Evolutionary conservation across 2,888 invertebrate genomes (phyloP), one percentile per base, ranked within the genome.

Genomic region (Busseola fusca): DNA sequence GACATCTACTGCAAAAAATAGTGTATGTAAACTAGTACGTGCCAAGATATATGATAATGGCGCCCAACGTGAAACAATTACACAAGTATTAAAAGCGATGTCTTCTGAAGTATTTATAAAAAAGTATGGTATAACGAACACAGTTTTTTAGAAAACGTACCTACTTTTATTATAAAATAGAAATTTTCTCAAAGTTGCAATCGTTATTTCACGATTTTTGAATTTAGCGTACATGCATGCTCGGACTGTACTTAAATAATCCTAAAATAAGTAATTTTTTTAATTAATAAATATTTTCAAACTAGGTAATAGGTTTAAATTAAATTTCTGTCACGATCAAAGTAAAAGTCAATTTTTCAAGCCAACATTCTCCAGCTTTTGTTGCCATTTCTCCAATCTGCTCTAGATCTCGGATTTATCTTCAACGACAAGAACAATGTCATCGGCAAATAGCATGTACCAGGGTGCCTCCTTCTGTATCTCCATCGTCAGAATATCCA

Each of bases 61-160:
- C 72, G 57, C 72, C 60, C 75, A 71, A 76, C 78, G 42, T n/a
- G 59, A 52, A 21, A 16, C n/a, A n/a, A 30, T 27, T 42, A 18
- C 27, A 7, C 42, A 42, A 27, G 21, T 42, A 27, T 27, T 3
- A 27, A 10, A 25, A 12, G 16, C 18, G 1, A 18, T 40, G n/a
- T 16, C n/a, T 37, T 2, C 25, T n/a, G 4, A 37, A 18, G 12
- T 21, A 45, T 27, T 45, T 30, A 21, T 27, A 1, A 21, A 42
- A n/a, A 62, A 27, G 27, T 30, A 21, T 42, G 18, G 14, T 27
- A 6, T 40, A 18, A 25, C 25, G 6, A 40, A 18, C 10, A 25
- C 10, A 25, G 16, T 40, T 37, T 25, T 40, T 59, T 59, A 16
- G 25, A 59, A 40, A 59, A 16, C 25, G 10, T 25, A 6, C 3